phyloP scores from a whole-genome alignment of 2,888 invertebrate species.

The Limnephilus auricula region DNA sequence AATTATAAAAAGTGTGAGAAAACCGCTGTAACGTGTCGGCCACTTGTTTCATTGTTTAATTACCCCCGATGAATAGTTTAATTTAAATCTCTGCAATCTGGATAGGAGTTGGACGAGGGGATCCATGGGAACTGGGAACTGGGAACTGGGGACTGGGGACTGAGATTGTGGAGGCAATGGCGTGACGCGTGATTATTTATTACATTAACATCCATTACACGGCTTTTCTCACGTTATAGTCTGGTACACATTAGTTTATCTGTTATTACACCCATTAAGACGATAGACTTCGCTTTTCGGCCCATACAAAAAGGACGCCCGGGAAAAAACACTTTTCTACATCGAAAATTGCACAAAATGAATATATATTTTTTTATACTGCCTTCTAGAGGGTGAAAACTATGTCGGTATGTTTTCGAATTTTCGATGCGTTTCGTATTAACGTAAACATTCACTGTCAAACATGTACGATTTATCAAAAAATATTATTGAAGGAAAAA shows the following conservation, averaged over 20 bases:
- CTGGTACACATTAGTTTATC: neutral
- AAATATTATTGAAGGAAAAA: no score
- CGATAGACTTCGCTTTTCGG: no score
- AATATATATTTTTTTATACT: no score
- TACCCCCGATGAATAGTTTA: neutral
- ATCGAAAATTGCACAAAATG: no score
- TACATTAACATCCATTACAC: neutral
- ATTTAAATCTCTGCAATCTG: neutral
- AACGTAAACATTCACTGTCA: no score
- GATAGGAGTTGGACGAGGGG: neutral
- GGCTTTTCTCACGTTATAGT: neutral
- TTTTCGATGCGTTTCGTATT: no score
- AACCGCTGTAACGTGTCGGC: neutral
- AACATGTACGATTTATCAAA: no score
- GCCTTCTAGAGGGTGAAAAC: no score
- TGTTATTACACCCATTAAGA: neutral
- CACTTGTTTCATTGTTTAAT: slow-evolving; percentile 17
- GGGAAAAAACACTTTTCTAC: no score
- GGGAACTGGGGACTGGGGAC: neutral
- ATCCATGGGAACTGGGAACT: neutral
- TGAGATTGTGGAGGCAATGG: neutral
- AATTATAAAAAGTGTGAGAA: neutral
- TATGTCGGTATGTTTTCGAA: no score
- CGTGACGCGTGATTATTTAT: neutral
- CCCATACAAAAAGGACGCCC: no score